phyloP scores from a whole-genome alignment of 2,797 vertebrate species.

The Podargus strigoides region DNA sequence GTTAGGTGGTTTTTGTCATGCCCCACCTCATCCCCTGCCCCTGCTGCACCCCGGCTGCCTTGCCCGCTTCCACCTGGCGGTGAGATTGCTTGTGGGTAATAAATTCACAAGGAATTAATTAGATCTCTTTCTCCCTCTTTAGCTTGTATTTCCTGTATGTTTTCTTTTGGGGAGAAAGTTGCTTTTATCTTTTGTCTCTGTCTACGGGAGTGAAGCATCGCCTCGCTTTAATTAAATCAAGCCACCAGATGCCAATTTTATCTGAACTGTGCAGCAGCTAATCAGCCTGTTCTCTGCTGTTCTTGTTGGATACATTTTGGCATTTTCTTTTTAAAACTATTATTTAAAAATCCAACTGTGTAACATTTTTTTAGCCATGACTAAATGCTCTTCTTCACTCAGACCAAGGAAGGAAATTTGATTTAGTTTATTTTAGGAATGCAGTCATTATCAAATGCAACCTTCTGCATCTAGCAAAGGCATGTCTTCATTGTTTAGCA shows the following conservation, averaged over 20 bases:
- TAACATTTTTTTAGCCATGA: background rate
- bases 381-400: background rate
- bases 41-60: accelerated
- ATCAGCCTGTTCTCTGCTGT: background rate
- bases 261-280: background rate
- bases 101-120: background rate
- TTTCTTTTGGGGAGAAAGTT: background rate
- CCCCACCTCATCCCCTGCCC: accelerated
- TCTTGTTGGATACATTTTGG: background rate
- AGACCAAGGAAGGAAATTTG: background rate
- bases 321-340: background rate
- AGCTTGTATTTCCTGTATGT: background rate
- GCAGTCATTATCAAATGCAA: background rate
- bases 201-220: background rate
- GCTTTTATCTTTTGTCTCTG: background rate
- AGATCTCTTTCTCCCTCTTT: background rate
- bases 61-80: accelerated
- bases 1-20: background rate
- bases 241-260: background rate
- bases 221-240: background rate
- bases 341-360: background rate
- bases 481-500: background rate
- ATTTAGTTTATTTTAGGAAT: background rate
- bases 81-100: background rate
- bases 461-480: background rate